Evolutionary conservation across 2,797 vertebrate genomes (phyloP).

Genomic region (Hoplostethus atlanticus): DNA sequence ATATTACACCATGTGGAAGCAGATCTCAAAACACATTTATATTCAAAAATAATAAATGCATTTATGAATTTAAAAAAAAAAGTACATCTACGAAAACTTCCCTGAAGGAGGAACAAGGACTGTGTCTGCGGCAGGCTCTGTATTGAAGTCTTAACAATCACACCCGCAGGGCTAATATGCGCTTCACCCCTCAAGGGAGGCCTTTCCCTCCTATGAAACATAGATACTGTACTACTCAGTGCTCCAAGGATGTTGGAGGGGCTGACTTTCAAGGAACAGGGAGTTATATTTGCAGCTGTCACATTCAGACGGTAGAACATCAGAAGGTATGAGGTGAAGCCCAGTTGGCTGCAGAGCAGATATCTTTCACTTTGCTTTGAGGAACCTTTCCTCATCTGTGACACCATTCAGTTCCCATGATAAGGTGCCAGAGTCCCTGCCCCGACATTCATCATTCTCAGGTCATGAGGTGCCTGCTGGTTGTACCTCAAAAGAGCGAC

Average conservation of each 20-base stretch:
- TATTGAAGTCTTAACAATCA: slow-evolving; percentile 56
- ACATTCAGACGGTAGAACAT: background rate
- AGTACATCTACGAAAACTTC: slow-evolving; percentile 55
- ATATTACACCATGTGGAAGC: slow-evolving; percentile 30
- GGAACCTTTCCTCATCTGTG: background rate
- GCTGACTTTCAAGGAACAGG: slow-evolving; percentile 27
- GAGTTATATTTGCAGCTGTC: slow-evolving; percentile 19
- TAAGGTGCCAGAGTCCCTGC: slow-evolving; percentile 11
- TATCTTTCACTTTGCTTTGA: slow-evolving; percentile 14
- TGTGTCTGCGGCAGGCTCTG: slow-evolving; percentile 50
- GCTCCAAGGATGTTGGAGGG: slow-evolving; percentile 23
- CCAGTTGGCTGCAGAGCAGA: slow-evolving; percentile 9
- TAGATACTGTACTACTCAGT: slow-evolving; percentile 36
- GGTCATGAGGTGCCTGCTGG: slow-evolving; percentile 4
- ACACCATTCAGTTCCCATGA: slow-evolving; percentile 15
- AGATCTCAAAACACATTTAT: slow-evolving; percentile 37
- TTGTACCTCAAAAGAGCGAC: slow-evolving; percentile 25
- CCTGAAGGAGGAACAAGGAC: slow-evolving; percentile 61
- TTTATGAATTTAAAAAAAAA: background rate
- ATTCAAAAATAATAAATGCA: background rate
- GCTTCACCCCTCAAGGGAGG: slow-evolving; percentile 55
- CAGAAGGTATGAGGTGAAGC: slow-evolving; percentile 37
- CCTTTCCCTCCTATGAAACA: slow-evolving; percentile 70
- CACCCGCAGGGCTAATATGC: slow-evolving; percentile 69
- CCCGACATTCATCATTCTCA: background rate